A percentile compares a stretch with the other conserved stretches of the same genome.
Evolutionary conservation across 1,140 invertebrate genomes (phyloP).

Genomic region (Battus philenor): DNA sequence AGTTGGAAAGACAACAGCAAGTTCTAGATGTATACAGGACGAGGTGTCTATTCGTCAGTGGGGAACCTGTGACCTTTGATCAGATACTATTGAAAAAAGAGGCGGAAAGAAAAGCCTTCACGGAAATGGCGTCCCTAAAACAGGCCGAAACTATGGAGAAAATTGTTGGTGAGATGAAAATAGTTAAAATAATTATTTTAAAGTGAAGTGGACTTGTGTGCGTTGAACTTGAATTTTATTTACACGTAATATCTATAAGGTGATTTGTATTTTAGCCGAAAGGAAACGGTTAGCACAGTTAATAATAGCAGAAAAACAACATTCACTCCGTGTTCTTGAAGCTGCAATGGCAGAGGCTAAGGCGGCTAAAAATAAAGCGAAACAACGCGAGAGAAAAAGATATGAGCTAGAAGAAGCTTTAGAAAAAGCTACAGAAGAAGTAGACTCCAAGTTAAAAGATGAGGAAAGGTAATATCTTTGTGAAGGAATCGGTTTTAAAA

Average conservation of each 20-base stretch:
- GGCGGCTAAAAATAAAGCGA: conserved; percentile 45
- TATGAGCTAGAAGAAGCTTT: conserved; percentile 36
- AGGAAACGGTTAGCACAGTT: conserved; percentile 67
- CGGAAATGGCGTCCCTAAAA: conserved; percentile 67
- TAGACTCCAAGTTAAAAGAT: conserved; percentile 69
- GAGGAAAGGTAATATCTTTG: conserved; percentile 65
- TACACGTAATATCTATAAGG: no score
- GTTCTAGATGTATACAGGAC: conserved; percentile 73
- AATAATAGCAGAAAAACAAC: conserved; percentile 71
- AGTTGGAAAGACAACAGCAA: conserved; percentile 73
- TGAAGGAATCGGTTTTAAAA: no score
- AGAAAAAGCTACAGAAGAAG: conserved; percentile 59
- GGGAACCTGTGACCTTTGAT: conserved; percentile 60
- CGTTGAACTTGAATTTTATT: no score
- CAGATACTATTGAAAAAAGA: conserved; percentile 62
- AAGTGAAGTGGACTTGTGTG: no score
- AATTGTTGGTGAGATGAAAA: conserved; percentile 65
- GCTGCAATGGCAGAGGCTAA: conserved; percentile 62
- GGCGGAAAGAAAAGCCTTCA: conserved; percentile 66
- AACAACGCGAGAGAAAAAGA: conserved; percentile 36
- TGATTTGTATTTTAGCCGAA: conserved; percentile 67
- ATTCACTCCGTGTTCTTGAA: conserved; percentile 58
- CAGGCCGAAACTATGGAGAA: conserved; percentile 73
- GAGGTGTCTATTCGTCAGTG: conserved; percentile 66
- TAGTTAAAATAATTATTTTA: no score